phyloP scores from a whole-genome alignment of 2,113 vertebrate genomes.

The Osmerus eperlanus region DNA sequence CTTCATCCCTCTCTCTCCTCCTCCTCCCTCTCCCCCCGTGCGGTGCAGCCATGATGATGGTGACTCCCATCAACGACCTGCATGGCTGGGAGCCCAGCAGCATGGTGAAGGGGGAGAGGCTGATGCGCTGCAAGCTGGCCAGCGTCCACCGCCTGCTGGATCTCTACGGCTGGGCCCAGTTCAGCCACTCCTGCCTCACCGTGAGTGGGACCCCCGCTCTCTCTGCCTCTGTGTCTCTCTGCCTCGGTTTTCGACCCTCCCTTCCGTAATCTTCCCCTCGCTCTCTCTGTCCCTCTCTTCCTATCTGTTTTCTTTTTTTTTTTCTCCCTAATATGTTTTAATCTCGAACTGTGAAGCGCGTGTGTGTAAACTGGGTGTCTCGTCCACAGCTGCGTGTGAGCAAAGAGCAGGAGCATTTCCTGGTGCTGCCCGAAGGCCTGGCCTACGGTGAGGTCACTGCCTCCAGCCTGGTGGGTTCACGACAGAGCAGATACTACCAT shows the following conservation, averaged over 20 bases:
- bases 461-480: constrained; percentile 84
- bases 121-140: constrained; percentile 94
- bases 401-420: constrained; percentile 96
- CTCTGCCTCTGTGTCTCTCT: neutral
- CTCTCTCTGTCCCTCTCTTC: neutral
- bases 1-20: neutral
- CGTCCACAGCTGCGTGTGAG: constrained; percentile 83
- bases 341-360: constrained; percentile 3
- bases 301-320: neutral
- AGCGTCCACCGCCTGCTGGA: constrained; percentile 91
- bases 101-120: constrained; percentile 88
- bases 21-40: neutral
- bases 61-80: constrained; percentile 92
- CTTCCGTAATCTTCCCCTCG: neutral
- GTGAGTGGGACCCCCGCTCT: constrained; percentile 65
- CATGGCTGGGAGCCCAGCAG: constrained; percentile 76
- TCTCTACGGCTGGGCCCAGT: constrained; percentile 90
- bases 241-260: neutral
- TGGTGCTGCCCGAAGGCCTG: constrained; percentile 87
- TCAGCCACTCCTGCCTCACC: constrained; percentile 82
- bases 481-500: too few species aligned
- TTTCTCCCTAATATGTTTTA: neutral
- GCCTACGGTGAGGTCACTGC: constrained; percentile 88
- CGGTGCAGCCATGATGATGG: constrained; percentile 78
- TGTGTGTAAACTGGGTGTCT: constrained; percentile 4